These are phyloP conservation scores for Calvadosia cruxmelitensis DNA, from an alignment of 30 jellyfish, hydroid and myxozoan species.

Conservation along the genomic window DNA sequence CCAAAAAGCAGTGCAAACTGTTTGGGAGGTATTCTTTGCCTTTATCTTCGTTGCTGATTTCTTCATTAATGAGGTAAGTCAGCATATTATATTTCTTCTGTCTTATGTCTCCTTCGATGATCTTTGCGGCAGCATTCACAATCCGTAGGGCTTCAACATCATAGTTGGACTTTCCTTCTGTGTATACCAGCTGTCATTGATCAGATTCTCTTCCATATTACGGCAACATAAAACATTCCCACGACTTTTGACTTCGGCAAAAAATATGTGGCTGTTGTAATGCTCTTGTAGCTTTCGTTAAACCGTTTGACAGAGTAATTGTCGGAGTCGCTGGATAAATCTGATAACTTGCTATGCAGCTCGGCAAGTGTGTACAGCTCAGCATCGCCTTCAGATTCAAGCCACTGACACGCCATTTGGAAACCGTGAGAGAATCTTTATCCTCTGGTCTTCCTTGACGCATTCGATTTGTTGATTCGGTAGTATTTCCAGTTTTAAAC, in stretches of 20 bases:
- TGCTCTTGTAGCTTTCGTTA: constrained; percentile 3
- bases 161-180: constrained; percentile 1
- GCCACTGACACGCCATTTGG: constrained; percentile 23
- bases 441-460: constrained; percentile 24
- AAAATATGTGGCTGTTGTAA: constrained; percentile 27
- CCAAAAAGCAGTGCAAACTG: no score
- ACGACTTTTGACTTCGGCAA: constrained; percentile 3
- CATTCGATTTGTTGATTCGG: background rate
- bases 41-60: constrained; percentile 22
- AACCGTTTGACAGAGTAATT: constrained; percentile 9
- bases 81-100: background rate
- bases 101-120: background rate
- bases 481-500: constrained; percentile 6
- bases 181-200: constrained; percentile 4
- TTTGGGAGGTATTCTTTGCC: no score
- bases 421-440: constrained; percentile 2
- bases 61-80: constrained; percentile 13
- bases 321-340: background rate
- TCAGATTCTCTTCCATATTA: constrained; percentile 23
- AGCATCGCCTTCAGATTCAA: constrained; percentile 26
- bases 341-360: background rate
- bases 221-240: constrained; percentile 25
- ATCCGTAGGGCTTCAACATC: constrained; percentile 13
- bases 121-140: constrained; percentile 36
- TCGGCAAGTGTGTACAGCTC: constrained; percentile 22